Conservation (phyloP, 2,888 invertebrate species). For the Priocnemis perturbator region DNA sequence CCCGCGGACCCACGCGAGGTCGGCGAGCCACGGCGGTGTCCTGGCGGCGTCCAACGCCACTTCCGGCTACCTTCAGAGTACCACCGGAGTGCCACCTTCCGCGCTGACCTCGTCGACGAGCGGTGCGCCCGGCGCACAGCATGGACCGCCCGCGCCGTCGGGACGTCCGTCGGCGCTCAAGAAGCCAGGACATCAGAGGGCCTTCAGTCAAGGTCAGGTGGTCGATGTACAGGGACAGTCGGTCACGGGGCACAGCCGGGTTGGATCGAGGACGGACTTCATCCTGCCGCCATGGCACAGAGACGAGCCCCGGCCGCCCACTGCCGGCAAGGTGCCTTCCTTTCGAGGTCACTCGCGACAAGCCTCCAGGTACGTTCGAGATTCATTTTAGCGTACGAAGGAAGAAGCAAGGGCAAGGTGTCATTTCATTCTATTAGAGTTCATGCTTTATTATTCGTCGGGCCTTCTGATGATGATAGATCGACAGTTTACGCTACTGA, state of each 20-base stretch:
- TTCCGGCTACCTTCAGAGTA: constrained; percentile 38
- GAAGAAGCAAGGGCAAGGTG: background rate
- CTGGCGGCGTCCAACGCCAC: constrained; percentile 63
- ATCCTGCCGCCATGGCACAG: constrained; percentile 92
- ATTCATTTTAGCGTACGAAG: no score
- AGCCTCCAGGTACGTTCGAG: constrained; percentile 80
- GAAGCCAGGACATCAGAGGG: constrained; percentile 87
- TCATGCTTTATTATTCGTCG: background rate
- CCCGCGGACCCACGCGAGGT: constrained; percentile 81
- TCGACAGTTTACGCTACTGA: no score
- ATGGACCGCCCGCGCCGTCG: background rate
- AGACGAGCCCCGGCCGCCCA: constrained; percentile 78
- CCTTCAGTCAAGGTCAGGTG: constrained; percentile 92
- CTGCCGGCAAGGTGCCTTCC: constrained; percentile 75
- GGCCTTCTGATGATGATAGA: no score
- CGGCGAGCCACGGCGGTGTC: constrained; percentile 90
- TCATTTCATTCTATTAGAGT: no score
- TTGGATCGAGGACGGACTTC: constrained; percentile 92
- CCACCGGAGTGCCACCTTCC: constrained; percentile 34
- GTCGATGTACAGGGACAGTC: constrained; percentile 77
- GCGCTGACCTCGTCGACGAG: constrained; percentile 59
- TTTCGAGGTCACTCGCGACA: constrained; percentile 88
- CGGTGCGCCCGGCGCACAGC: no score
- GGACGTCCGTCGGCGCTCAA: constrained; percentile 83
- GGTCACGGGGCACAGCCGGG: constrained; percentile 83